A percentile compares a stretch with the other conserved stretches of the same genome.
phyloP scores from a whole-genome alignment of 2,113 vertebrate species.

The Pelodiscus sinensis region DNA sequence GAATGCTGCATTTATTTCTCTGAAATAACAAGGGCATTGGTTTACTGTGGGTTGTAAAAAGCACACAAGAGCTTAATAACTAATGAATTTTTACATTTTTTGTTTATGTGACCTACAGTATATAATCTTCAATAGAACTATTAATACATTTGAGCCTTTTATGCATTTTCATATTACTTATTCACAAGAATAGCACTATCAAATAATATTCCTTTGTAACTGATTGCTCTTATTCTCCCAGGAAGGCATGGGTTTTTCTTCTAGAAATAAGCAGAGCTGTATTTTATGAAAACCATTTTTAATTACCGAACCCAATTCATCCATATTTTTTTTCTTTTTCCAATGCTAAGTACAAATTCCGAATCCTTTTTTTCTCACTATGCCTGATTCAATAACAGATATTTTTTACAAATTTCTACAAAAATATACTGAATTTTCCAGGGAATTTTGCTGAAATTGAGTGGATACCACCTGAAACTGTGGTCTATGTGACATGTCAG shows the following conservation, averaged over 20 bases:
- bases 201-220: slow-evolving; percentile 76
- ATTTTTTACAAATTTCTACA: slow-evolving; percentile 26
- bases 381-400: slow-evolving; percentile 28
- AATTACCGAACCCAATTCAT: slow-evolving; percentile 64
- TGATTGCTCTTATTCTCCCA: slow-evolving; percentile 75
- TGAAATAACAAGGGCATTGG: slow-evolving; percentile 65
- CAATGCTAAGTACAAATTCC: slow-evolving; percentile 58
- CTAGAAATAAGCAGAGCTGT: slow-evolving; percentile 64
- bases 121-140: slow-evolving; percentile 76
- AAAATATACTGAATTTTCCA: slow-evolving; percentile 58
- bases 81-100: slow-evolving; percentile 76
- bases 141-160: slow-evolving; percentile 72
- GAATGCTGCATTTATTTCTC: slow-evolving; percentile 63
- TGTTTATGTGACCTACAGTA: slow-evolving; percentile 69
- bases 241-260: slow-evolving; percentile 63
- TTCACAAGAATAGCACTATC: slow-evolving; percentile 65
- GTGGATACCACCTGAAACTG: slow-evolving; percentile 1
- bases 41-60: slow-evolving; percentile 75
- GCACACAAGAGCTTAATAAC: slow-evolving; percentile 76
- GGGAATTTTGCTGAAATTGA: slow-evolving; percentile 29
- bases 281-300: slow-evolving; percentile 71
- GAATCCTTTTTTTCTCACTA: slow-evolving; percentile 31
- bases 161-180: slow-evolving; percentile 75
- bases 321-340: slow-evolving; percentile 63
- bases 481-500: neutral